These are phyloP conservation scores for Aix galericulata DNA, from an alignment of 2,113 vertebrate species.

Conservation along the genomic window DNA sequence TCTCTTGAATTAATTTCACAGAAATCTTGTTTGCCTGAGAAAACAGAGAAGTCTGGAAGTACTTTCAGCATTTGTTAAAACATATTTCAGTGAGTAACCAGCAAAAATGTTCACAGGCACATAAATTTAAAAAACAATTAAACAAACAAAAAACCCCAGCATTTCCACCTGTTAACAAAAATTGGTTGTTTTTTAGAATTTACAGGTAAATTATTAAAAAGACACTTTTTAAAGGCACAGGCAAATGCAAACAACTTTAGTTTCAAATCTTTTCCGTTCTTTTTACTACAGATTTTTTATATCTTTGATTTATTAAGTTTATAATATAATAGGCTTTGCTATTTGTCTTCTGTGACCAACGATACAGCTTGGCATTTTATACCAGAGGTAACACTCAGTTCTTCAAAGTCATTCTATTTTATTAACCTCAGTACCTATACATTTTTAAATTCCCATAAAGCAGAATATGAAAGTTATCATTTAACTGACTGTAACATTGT, in stretches of 20 bases:
- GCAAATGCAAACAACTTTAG: not conserved
- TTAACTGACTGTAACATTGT: not conserved
- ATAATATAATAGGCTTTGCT: not conserved
- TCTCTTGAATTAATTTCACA: not conserved
- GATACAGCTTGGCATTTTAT: not conserved
- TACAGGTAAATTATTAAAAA: not conserved
- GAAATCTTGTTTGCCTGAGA: not conserved
- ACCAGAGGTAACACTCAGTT: not conserved
- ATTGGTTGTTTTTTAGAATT: not conserved
- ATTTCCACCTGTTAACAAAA: not conserved
- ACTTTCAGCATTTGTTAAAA: not conserved
- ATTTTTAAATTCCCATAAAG: not conserved
- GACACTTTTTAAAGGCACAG: not conserved
- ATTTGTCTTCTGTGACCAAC: not conserved
- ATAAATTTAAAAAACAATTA: not conserved
- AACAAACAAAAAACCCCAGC: not conserved
- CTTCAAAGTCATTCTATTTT: not conserved
- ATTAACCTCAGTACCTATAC: not conserved
- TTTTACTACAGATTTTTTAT: not conserved
- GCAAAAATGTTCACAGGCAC: not conserved
- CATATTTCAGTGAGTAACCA: not conserved
- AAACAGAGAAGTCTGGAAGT: not conserved
- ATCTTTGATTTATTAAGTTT: not conserved
- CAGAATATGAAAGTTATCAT: not conserved
- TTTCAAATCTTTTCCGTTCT: not conserved